Evolutionary conservation across 2,797 vertebrate species (phyloP), one percentile per base, ranked within the genome.

Genomic region (Pyrrhura leucotis): DNA sequence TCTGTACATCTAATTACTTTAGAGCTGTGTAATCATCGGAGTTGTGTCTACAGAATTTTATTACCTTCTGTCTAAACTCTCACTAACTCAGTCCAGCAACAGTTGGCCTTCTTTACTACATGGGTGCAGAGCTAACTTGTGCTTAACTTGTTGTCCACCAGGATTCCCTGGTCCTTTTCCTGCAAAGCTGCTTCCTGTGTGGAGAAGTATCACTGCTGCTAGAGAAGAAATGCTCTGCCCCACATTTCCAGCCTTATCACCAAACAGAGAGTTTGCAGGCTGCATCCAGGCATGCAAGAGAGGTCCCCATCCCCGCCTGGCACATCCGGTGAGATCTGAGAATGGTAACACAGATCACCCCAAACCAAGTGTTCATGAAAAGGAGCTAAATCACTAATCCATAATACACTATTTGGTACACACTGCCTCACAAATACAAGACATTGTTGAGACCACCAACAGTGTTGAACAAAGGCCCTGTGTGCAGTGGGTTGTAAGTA

Each of bases 401-500:
- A 35, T 29, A 63, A 44, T 4, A 53, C 0, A 1, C n/a, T 35
- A 14, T 10, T 45, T 59, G 67, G 42, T 51, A 9, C 4, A 4
- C 0, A 1, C 28, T 69, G 22, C 18, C 13, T 68, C 13, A 42
- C 28, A 78, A 14, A 54, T 37, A 53, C 10, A 51, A 22, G 47
- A 45, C 3, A 1, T 3, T 51, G 31, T 6, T 35, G 44, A 45
- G 48, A 73, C 11, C 28, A 37, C 37, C 1, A 7, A 22, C 10
- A 35, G 19, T 1, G 11, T 3, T 47, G 39, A 47, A 59, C 22
- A 47, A 69, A 85, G 25, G 13, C 22, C 48, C 40, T 28, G 12
- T 7, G 7, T 29, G 62, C 44, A 61, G 65, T 20, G 45, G 12
- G 75, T 7, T 12, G 4, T 9, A 63, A 14, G 18, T 20, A 28